These are phyloP conservation scores for Cromileptes altivelis DNA, from an alignment of 2,113 vertebrate genomes.

Conservation along the genomic window DNA sequence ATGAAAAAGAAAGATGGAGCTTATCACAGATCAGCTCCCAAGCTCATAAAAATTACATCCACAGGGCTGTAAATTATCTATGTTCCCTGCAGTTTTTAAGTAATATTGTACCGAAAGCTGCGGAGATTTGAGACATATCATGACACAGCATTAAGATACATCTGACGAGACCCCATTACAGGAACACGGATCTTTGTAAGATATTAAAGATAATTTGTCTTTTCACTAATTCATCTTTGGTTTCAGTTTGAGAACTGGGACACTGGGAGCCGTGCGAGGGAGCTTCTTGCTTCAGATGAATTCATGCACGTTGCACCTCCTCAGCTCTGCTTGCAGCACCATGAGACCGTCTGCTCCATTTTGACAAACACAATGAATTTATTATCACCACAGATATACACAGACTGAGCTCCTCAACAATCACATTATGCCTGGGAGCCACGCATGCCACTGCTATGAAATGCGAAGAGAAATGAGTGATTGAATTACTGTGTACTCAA, in stretches of 20 bases:
- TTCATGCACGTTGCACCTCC: slow-evolving; percentile 67
- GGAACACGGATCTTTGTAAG: slow-evolving; percentile 25
- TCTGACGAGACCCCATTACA: slow-evolving; percentile 31
- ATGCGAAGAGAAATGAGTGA: slow-evolving; percentile 24
- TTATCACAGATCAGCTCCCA: slow-evolving; percentile 19
- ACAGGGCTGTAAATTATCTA: slow-evolving; percentile 49
- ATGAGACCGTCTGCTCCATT: slow-evolving; percentile 67
- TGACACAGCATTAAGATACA: slow-evolving; percentile 37
- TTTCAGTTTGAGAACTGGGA: slow-evolving; percentile 45
- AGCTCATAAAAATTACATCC: slow-evolving; percentile 54
- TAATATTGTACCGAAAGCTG: slow-evolving; percentile 28
- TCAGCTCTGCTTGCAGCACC: slow-evolving; percentile 49
- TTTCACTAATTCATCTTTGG: slow-evolving; percentile 59
- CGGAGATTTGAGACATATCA: slow-evolving; percentile 33
- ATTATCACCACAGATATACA: slow-evolving; percentile 63
- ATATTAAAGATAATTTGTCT: slow-evolving; percentile 66
- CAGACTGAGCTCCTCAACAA: slow-evolving; percentile 37
- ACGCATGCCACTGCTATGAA: background rate
- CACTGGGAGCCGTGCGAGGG: slow-evolving; percentile 13
- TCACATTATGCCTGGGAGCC: slow-evolving; percentile 19
- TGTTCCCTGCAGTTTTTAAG: slow-evolving; percentile 45
- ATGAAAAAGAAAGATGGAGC: slow-evolving; percentile 9
- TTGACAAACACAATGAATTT: slow-evolving; percentile 77
- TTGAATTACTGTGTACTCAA: slow-evolving; percentile 34
- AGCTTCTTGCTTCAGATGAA: slow-evolving; percentile 40